A percentile compares a stretch with the other conserved stretches of the same genome.
These are phyloP conservation scores for Orchesellides sinensis DNA, from an alignment of 2,888 invertebrate genomes.

Conservation along the genomic window DNA sequence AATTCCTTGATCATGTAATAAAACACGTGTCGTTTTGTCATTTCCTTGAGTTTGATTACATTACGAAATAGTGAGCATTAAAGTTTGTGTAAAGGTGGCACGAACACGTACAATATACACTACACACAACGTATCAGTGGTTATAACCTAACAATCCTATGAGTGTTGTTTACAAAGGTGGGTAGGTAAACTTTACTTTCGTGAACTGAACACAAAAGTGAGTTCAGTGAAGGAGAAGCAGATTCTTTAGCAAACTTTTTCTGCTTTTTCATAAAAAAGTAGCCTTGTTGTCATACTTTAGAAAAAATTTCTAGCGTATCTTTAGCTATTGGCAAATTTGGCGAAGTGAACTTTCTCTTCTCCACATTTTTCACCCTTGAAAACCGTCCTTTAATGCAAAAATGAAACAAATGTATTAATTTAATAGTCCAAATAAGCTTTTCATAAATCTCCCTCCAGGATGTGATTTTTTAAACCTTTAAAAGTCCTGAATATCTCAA, in stretches of 20 bases:
- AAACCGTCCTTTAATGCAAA: too few species aligned
- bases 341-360: not conserved
- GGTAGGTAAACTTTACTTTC: constrained; percentile 21
- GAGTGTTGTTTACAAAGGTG: constrained; percentile 11
- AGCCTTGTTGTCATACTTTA: not conserved
- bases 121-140: too few species aligned
- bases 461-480: too few species aligned
- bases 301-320: constrained; percentile 1
- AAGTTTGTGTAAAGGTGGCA: constrained; percentile 34
- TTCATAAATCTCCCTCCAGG: too few species aligned
- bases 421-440: too few species aligned
- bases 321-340: not conserved
- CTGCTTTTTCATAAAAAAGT: not conserved
- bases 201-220: not conserved
- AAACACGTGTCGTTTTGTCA: constrained; percentile 37
- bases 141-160: not conserved
- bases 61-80: constrained; percentile 19
- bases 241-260: constrained; percentile 23
- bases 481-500: too few species aligned
- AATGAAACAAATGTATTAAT: too few species aligned
- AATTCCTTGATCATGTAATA: constrained; percentile 35
- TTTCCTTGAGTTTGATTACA: constrained; percentile 53
- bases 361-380: not conserved
- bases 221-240: constrained; percentile 2
- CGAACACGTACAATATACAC: constrained; percentile 4